Conservation (phyloP, 2,113 vertebrate genomes). For the Cinclus cinclus region DNA sequence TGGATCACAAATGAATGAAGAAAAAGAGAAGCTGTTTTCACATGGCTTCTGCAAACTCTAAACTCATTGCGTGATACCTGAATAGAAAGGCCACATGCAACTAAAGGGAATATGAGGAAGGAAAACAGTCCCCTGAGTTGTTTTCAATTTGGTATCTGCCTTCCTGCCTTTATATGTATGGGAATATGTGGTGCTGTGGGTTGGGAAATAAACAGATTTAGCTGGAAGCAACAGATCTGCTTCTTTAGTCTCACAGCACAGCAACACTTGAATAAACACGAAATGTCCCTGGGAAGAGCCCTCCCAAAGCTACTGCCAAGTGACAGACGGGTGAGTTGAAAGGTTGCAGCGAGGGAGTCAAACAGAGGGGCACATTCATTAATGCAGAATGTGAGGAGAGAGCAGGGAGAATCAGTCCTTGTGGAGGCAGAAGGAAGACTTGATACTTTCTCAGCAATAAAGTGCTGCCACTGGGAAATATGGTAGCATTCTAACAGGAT, state of each 20-base stretch:
- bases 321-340: constrained; percentile 47
- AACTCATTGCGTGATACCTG: neutral
- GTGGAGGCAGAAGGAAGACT: neutral
- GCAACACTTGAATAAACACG: constrained; percentile 43
- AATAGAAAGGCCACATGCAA: neutral
- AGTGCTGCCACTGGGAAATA: neutral
- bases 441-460: neutral
- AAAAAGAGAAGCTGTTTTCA: neutral
- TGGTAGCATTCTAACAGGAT: neutral
- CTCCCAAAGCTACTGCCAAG: neutral
- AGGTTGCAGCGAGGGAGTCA: neutral
- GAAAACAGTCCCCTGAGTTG: neutral
- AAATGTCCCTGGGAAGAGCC: constrained; percentile 24
- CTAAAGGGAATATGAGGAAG: neutral
- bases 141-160: neutral
- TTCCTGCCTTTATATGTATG: neutral
- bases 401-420: neutral
- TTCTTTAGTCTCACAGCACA: constrained; percentile 29
- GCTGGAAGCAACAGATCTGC: constrained; percentile 9
- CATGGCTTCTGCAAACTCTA: neutral
- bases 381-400: neutral
- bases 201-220: constrained; percentile 31
- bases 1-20: neutral
- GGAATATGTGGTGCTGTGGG: neutral
- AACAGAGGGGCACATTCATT: constrained; percentile 36